A percentile compares a stretch with the other conserved stretches of the same genome.
Evolutionary conservation across 2,113 vertebrate genomes (phyloP).

Genomic region (Vanacampus margaritifer): DNA sequence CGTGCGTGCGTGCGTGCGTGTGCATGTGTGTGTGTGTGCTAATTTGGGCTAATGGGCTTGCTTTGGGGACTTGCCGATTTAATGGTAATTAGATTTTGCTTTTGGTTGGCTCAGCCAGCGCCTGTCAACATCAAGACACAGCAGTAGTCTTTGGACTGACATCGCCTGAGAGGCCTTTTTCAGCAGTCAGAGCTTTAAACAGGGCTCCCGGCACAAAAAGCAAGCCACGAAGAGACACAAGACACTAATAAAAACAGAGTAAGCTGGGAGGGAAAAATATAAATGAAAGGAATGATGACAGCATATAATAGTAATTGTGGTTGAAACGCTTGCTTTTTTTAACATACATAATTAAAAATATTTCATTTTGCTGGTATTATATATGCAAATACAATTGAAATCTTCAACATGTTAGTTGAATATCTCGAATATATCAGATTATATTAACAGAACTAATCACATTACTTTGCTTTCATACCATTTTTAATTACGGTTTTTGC

Average conservation of each 20-base stretch:
- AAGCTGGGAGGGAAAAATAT: slow-evolving; percentile 1
- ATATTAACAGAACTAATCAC: neutral
- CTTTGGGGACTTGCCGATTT: slow-evolving; percentile 42
- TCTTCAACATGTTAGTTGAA: neutral
- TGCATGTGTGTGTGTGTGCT: slow-evolving; percentile 43
- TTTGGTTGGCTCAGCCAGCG: slow-evolving; percentile 47
- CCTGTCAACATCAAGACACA: slow-evolving; percentile 63
- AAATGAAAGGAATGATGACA: slow-evolving; percentile 2
- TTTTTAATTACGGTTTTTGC: neutral
- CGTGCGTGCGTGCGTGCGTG: slow-evolving; percentile 17
- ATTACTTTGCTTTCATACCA: neutral
- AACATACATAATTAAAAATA: neutral
- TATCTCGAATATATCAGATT: neutral
- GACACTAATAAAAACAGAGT: slow-evolving; percentile 7
- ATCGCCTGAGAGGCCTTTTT: slow-evolving; percentile 47
- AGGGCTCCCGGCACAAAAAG: slow-evolving; percentile 15
- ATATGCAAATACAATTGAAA: neutral
- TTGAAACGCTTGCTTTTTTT: neutral
- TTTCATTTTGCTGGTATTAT: neutral
- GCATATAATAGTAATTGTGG: neutral
- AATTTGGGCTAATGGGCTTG: slow-evolving; percentile 59
- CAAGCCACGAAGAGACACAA: slow-evolving; percentile 1
- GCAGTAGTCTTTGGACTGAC: slow-evolving; percentile 48
- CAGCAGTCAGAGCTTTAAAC: slow-evolving; percentile 43
- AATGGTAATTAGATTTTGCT: slow-evolving; percentile 69